A percentile compares a stretch with the other conserved stretches of the same genome.
phyloP scores from a whole-genome alignment of 2,113 vertebrate genomes.

The Rattus norvegicus region DNA sequence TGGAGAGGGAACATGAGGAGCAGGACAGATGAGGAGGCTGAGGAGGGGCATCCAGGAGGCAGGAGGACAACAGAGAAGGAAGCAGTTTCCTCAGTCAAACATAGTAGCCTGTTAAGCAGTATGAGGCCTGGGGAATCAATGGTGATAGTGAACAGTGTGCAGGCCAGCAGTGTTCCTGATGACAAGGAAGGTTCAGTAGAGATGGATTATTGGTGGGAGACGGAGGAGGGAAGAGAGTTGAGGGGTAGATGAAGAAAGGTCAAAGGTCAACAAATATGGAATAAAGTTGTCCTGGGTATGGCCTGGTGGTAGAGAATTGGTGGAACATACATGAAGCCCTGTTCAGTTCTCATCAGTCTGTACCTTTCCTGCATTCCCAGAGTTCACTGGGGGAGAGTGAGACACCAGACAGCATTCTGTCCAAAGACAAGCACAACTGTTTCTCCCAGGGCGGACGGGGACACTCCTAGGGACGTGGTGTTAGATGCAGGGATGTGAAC shows the following conservation, averaged over 20 bases:
- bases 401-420: background rate
- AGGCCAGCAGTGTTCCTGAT: background rate
- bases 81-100: too few species aligned
- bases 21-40: background rate
- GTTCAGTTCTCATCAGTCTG: background rate
- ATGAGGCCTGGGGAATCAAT: background rate
- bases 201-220: background rate
- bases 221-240: background rate
- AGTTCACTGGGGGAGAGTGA: background rate
- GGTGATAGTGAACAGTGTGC: background rate
- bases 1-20: background rate
- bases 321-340: background rate
- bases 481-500: background rate
- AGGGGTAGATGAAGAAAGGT: background rate
- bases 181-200: background rate
- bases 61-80: background rate
- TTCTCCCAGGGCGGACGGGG: background rate
- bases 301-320: background rate
- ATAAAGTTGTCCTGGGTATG: background rate
- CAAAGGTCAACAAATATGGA: background rate
- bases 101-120: background rate
- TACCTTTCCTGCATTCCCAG: background rate
- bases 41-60: background rate
- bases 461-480: background rate
- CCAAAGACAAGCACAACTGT: background rate